A percentile compares a stretch with the other conserved stretches of the same genome.
phyloP scores from a whole-genome alignment of 2,888 invertebrate genomes.

The Hirtodrosophila duncani region DNA sequence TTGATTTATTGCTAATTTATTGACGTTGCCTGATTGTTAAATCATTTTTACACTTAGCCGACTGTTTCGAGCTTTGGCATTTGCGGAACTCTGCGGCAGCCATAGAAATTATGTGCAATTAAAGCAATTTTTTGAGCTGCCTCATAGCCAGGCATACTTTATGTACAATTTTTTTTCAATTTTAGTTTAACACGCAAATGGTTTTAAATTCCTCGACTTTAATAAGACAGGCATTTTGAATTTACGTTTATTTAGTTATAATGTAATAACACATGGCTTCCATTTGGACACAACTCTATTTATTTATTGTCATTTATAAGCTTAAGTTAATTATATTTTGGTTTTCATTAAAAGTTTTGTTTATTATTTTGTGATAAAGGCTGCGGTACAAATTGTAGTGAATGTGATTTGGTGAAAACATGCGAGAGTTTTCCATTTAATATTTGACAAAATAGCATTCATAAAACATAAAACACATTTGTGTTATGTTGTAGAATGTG shows the following conservation, averaged over 20 bases:
- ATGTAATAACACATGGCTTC: too few species aligned
- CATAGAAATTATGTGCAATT: conserved; percentile 51
- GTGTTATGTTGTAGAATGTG: too few species aligned
- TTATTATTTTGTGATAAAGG: too few species aligned
- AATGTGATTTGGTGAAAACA: too few species aligned
- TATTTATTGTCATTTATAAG: too few species aligned
- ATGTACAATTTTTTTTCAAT: conserved; percentile 42
- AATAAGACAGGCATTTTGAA: conserved; percentile 21
- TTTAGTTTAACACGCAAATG: conserved; percentile 42
- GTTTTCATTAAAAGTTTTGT: too few species aligned
- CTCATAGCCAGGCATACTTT: conserved; percentile 40
- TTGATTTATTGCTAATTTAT: conserved; percentile 71
- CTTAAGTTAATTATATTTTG: too few species aligned
- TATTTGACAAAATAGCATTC: too few species aligned
- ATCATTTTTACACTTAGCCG: conserved; percentile 59
- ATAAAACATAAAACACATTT: too few species aligned
- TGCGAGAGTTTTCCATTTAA: too few species aligned
- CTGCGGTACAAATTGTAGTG: too few species aligned
- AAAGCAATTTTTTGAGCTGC: conserved; percentile 47
- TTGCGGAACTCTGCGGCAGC: conserved; percentile 48
- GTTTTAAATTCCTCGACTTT: conserved; percentile 1
- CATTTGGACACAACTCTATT: too few species aligned
- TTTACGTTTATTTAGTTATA: conserved; percentile 4
- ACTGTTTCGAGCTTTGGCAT: conserved; percentile 18
- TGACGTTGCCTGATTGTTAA: conserved; percentile 49